Percentiles rank a stretch among this genome's conserved stretches.
These are phyloP conservation scores for Epizoanthus illoricatus DNA, from an alignment of 92 coral and sea anemone species.

Conservation along the genomic window DNA sequence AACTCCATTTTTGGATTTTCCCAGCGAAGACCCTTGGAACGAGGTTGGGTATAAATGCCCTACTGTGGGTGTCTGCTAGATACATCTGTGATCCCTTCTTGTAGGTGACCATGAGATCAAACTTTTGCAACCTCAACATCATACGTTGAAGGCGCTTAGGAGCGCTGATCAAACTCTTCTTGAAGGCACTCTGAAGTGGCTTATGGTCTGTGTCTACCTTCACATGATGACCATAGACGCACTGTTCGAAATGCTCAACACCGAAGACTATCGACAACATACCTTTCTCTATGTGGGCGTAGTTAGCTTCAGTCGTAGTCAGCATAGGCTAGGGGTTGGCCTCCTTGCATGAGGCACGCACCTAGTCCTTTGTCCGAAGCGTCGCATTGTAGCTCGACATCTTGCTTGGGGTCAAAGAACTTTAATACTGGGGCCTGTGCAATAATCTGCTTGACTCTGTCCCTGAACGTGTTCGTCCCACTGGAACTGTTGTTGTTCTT, in stretches of 20 bases:
- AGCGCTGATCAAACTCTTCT: not conserved
- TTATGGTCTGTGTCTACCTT: slow-evolving; percentile 35
- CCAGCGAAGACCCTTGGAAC: no score
- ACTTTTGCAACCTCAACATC: slow-evolving; percentile 32
- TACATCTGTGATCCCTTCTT: slow-evolving; percentile 31
- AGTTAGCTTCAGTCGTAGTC: not conserved
- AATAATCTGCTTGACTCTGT: slow-evolving; percentile 13
- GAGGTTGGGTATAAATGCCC: no score
- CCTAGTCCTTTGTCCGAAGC: slow-evolving; percentile 27
- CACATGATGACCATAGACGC: slow-evolving; percentile 2
- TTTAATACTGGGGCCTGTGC: slow-evolving; percentile 41
- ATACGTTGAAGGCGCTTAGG: slow-evolving; percentile 46
- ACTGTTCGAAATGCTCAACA: slow-evolving; percentile 10
- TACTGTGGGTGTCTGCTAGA: slow-evolving; percentile 28
- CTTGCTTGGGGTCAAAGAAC: slow-evolving; percentile 47
- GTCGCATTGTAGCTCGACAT: slow-evolving; percentile 30
- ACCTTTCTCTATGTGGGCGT: slow-evolving; percentile 23
- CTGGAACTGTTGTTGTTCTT: slow-evolving; percentile 38
- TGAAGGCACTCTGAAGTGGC: slow-evolving; percentile 18
- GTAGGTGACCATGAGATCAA: slow-evolving; percentile 29
- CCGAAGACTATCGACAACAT: slow-evolving; percentile 18
- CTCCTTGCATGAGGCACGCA: no score
- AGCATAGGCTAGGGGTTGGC: no score
- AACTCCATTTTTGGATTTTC: no score
- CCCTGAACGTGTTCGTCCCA: slow-evolving; percentile 38